Evolutionary conservation across 2,797 vertebrate genomes (phyloP), one percentile per base, ranked within the genome.

Genomic region (Australoheros facetus): DNA sequence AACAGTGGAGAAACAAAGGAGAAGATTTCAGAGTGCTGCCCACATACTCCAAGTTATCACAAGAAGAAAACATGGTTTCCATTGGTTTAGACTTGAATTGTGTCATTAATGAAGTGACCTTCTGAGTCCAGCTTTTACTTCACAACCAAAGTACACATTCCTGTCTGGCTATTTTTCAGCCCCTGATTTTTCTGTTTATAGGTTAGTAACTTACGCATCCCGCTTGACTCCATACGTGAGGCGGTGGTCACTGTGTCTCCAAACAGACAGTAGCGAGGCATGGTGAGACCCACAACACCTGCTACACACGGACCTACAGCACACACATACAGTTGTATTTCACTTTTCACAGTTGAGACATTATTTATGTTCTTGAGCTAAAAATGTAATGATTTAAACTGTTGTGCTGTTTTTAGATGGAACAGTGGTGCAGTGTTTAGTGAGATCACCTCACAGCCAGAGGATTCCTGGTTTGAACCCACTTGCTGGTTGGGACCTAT

Each of bases 181-280:
- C 0, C 12, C 62, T 7, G 23, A 66, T 66, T 69, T 69, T 30
- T 51, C 11, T 2, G 0, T 30, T 69, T 51, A 51, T 51, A 26
- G 4, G 28, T 64, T 1, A 23, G 37, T 12, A 51, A 92, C 96
- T 92, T 84, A 96, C 96, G 95, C 89, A 95, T 51, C 37, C 96
- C 96, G 2, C 82, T 90, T 78, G 96, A 94, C 86, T 96, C 96
- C 96, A 96, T 96, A 2, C 94, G 94, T 45, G 96, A 96, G 19
- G 96, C 96, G 0, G 94, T 96, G 82, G 75, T 96, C 23, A 96
- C 95, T 0, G 96, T 96, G 89, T 96, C 95, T 76, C 96, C 96
- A 58, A 96, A 96, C 75, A 96, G 89, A 78, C 96, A 96, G 89
- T 96, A 96, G 19, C 96, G 93, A 5, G 96, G 96, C 96, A 96